A percentile compares a stretch with the other conserved stretches of the same genome.
phyloP scores from a whole-genome alignment of 2,113 vertebrate genomes.

The Meriones unguiculatus region DNA sequence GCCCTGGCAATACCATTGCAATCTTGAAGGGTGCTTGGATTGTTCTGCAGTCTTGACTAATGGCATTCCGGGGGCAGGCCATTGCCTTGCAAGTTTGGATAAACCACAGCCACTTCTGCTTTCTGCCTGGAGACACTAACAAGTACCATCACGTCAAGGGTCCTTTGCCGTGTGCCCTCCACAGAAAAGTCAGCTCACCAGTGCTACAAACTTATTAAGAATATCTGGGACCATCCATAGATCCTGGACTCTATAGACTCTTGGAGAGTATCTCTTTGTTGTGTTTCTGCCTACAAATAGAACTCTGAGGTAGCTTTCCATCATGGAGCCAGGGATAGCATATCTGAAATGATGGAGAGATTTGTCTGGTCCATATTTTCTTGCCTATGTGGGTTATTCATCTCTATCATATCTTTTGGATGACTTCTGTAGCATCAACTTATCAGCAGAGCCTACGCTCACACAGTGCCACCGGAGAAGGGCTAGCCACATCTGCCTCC shows the following conservation, averaged over 20 bases:
- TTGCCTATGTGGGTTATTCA: not conserved
- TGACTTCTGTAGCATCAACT: not conserved
- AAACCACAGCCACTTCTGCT: not conserved
- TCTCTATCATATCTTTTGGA: not conserved
- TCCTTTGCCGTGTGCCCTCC: not conserved
- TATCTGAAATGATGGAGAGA: not conserved
- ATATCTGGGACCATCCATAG: accelerated
- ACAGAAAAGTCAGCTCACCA: not conserved
- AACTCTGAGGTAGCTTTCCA: not conserved
- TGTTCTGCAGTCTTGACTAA: constrained; percentile 11
- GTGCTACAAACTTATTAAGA: not conserved
- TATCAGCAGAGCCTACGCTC: not conserved
- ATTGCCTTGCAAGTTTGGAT: not conserved
- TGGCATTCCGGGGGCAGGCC: not conserved
- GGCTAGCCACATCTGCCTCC: not conserved
- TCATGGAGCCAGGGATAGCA: not conserved
- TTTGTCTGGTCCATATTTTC: not conserved
- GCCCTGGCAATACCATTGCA: not conserved
- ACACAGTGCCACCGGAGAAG: not conserved
- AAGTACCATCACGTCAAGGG: not conserved
- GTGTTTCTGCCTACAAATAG: not conserved
- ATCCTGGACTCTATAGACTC: not conserved
- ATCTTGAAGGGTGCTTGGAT: not conserved
- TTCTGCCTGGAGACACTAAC: not conserved
- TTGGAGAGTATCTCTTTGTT: not conserved